Percentiles rank a stretch among this genome's conserved stretches.
phyloP scores from a whole-genome alignment of 2,113 vertebrate species.

The Hyperoodon ampullatus region DNA sequence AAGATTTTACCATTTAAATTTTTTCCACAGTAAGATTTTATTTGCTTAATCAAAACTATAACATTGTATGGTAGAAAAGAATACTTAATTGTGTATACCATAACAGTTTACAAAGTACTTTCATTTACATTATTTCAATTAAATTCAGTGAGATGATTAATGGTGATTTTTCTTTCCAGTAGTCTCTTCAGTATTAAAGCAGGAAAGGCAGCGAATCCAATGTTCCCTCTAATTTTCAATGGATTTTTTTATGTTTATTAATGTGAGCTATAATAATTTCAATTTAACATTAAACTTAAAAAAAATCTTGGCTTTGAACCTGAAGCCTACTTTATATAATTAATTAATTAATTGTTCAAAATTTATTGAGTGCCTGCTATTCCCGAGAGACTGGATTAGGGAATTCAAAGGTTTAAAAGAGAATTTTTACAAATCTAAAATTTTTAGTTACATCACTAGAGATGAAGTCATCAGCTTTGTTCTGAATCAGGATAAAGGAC shows the following conservation, averaged over 20 bases:
- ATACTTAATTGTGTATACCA: slow-evolving; percentile 48
- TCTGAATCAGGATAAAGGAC: neutral
- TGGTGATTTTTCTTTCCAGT: neutral
- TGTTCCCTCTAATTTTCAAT: neutral
- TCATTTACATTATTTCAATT: slow-evolving; percentile 59
- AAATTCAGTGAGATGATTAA: slow-evolving; percentile 50
- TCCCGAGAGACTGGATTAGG: neutral
- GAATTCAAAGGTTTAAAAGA: neutral
- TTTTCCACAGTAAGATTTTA: slow-evolving; percentile 40
- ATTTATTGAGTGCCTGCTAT: neutral
- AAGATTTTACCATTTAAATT: neutral
- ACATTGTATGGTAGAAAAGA: slow-evolving; percentile 37
- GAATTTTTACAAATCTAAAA: neutral
- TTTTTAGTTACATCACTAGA: neutral
- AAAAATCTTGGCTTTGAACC: neutral
- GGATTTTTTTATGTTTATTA: neutral
- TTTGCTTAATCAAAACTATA: slow-evolving; percentile 53
- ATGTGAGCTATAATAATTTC: neutral
- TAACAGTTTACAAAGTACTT: slow-evolving; percentile 54
- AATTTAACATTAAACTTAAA: neutral
- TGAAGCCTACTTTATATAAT: neutral
- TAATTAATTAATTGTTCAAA: neutral
- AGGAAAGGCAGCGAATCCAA: neutral
- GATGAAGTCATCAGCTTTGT: neutral
- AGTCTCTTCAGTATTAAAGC: slow-evolving; percentile 18